Percentiles rank a stretch among this genome's conserved stretches.
phyloP scores from a whole-genome alignment of 2,888 invertebrate genomes.

The Trissolcus brochymenae region DNA sequence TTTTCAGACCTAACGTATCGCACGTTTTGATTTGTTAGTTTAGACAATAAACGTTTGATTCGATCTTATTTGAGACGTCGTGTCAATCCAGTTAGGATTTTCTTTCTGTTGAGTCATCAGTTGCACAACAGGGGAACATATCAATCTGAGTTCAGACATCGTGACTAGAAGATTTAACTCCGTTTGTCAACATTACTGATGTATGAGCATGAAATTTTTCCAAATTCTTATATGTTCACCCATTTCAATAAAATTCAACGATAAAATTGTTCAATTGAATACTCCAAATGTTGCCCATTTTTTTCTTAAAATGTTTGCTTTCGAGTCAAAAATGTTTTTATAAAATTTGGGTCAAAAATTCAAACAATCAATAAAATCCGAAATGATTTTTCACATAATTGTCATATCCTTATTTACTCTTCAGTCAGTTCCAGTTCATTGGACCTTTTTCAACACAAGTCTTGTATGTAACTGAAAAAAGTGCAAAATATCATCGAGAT shows the following conservation, averaged over 20 bases:
- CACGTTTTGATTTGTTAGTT: constrained; percentile 21
- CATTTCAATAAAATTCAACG: neutral
- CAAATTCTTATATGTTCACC: neutral
- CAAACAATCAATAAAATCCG: too few species aligned
- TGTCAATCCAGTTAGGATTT: constrained; percentile 19
- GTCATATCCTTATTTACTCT: neutral
- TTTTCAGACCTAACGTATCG: neutral
- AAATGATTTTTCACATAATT: constrained; percentile 2
- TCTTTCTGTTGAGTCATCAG: constrained; percentile 41
- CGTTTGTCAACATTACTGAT: constrained; percentile 32
- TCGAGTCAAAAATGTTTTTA: too few species aligned
- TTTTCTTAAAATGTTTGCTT: too few species aligned
- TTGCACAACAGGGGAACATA: constrained; percentile 45
- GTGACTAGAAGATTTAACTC: constrained; percentile 31
- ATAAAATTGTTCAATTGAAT: too few species aligned
- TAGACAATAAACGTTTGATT: constrained; percentile 26
- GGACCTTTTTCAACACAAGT: neutral
- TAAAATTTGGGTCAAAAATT: too few species aligned
- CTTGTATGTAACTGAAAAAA: constrained; percentile 17
- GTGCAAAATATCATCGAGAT: constrained; percentile 31
- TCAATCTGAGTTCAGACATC: constrained; percentile 40
- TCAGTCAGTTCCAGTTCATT: constrained; percentile 1
- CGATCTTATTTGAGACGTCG: constrained; percentile 22
- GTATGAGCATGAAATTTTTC: constrained; percentile 3
- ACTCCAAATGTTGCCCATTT: too few species aligned